These are phyloP conservation scores for Tanytarsus gracilentus DNA, from an alignment of 2,888 invertebrate genomes.

Conservation along the genomic window DNA sequence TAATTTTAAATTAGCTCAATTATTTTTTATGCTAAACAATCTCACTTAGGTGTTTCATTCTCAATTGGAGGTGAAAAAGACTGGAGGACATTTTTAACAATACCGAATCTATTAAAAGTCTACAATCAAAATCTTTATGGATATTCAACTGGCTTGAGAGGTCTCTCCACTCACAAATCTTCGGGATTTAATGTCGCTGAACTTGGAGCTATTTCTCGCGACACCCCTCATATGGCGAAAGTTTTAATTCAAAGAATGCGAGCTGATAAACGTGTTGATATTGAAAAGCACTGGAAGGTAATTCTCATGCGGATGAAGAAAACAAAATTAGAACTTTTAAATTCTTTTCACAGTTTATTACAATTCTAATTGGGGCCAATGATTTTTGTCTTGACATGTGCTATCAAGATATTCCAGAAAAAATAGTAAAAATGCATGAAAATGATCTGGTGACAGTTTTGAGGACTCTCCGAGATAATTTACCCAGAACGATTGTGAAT, in stretches of 20 bases:
- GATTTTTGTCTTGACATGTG: constrained; percentile 54
- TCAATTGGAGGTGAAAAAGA: constrained; percentile 47
- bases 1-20: not conserved
- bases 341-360: constrained; percentile 47
- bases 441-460: constrained; percentile 44
- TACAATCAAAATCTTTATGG: constrained; percentile 57
- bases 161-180: constrained; percentile 42
- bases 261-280: constrained; percentile 47
- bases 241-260: constrained; percentile 47
- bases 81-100: constrained; percentile 48
- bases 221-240: constrained; percentile 50
- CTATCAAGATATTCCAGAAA: constrained; percentile 41
- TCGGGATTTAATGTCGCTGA: constrained; percentile 52
- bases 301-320: constrained; percentile 7
- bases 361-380: constrained; percentile 52
- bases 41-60: constrained; percentile 42
- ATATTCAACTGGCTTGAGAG: constrained; percentile 48
- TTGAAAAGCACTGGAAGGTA: constrained; percentile 56
- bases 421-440: constrained; percentile 44
- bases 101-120: constrained; percentile 53
- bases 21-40: no score
- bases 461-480: constrained; percentile 47
- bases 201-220: constrained; percentile 48
- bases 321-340: constrained; percentile 12
- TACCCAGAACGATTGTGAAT: constrained; percentile 53